A percentile compares a stretch with the other conserved stretches of the same genome.
Evolutionary conservation across 2,113 vertebrate species (phyloP).

Genomic region (Sinocyclocheilus anophthalmus): DNA sequence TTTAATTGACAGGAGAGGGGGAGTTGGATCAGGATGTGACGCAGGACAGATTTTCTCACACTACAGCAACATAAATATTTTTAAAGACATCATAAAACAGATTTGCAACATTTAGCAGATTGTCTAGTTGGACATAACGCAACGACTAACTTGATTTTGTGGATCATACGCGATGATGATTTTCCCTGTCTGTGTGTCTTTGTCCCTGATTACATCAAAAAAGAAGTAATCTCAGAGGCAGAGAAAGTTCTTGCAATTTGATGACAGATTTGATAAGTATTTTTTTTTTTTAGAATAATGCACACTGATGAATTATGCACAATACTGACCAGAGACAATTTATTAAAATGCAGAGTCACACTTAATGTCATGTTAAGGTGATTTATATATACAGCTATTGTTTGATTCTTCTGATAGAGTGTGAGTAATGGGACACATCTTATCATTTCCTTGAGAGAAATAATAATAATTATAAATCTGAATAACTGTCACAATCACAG

Average conservation of each 20-base stretch:
- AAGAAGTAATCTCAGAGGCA: background rate
- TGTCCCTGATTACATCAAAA: background rate
- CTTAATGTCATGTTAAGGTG: background rate
- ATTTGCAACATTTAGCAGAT: background rate
- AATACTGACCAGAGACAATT: background rate
- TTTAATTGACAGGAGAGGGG: background rate
- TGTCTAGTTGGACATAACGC: background rate
- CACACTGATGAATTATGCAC: background rate
- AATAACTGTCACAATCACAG: background rate
- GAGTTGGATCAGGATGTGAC: background rate
- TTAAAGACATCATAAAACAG: background rate
- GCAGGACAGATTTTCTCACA: background rate
- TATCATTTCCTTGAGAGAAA: background rate
- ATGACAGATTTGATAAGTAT: background rate
- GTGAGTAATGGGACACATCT: background rate
- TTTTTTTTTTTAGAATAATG: background rate
- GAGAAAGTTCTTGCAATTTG: conserved; percentile 1
- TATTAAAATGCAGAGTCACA: background rate
- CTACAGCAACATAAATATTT: too few species aligned
- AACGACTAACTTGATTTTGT: background rate
- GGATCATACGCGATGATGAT: background rate
- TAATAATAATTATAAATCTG: background rate
- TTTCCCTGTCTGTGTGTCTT: background rate
- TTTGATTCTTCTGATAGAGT: background rate
- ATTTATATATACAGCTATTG: background rate